These are phyloP conservation scores for Nemurella pictetii DNA, from an alignment of 2,888 invertebrate genomes.

Conservation along the genomic window DNA sequence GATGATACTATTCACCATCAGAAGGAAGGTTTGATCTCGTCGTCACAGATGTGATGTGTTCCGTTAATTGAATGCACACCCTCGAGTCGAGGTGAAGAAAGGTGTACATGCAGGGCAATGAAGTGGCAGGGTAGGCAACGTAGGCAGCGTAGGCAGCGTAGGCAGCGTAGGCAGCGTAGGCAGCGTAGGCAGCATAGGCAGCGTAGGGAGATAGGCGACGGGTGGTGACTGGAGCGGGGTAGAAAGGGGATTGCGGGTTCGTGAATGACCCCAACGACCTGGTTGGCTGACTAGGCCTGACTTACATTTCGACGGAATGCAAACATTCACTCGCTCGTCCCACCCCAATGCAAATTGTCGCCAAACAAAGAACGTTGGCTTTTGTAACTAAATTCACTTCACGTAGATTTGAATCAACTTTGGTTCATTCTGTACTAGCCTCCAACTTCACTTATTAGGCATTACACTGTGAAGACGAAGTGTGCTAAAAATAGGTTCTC, in stretches of 20 bases:
- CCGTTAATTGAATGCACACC: background rate
- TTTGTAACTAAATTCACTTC: background rate
- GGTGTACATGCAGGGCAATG: constrained; percentile 11
- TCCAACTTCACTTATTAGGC: background rate
- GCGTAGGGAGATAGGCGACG: background rate
- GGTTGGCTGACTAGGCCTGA: background rate
- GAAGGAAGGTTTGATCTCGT: background rate
- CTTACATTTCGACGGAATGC: background rate
- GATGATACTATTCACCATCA: background rate
- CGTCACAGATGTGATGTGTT: background rate
- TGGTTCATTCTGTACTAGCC: background rate
- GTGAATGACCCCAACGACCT: background rate
- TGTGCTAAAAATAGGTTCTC: background rate
- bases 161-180: background rate
- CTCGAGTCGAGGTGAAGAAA: background rate
- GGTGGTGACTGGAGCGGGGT: background rate
- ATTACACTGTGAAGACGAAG: background rate
- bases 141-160: no score
- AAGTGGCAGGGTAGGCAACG: background rate
- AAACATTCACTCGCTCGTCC: background rate
- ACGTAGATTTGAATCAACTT: background rate
- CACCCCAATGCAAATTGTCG: background rate
- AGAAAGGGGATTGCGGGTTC: background rate
- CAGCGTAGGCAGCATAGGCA: background rate
- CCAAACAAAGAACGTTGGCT: background rate